Conservation (phyloP, 1,140 invertebrate species). For the Panagrolaimus sp. region DNA sequence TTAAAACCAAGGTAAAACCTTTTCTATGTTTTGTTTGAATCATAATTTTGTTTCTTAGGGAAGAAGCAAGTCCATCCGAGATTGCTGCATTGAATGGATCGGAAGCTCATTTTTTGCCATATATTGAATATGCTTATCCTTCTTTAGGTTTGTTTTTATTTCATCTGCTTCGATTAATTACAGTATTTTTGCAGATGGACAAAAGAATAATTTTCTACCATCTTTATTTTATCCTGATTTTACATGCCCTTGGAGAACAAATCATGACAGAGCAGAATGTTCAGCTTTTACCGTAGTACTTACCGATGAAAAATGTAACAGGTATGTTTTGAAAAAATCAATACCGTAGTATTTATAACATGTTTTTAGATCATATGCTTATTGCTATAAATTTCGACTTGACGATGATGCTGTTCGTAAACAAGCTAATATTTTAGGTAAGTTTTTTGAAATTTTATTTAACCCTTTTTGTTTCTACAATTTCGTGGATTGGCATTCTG, state of each 20-base stretch:
- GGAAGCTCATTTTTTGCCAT: neutral
- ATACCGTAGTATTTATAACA: too few relatives aligned
- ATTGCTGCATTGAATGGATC: neutral
- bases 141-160: neutral
- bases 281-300: neutral
- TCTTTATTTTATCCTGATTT: slow-evolving; percentile 4
- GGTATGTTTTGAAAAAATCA: too few relatives aligned
- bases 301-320: slow-evolving; percentile 10
- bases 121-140: neutral
- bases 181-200: neutral
- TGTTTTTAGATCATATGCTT: neutral
- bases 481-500: neutral
- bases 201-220: neutral
- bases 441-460: neutral
- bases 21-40: too few relatives aligned
- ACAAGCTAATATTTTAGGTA: neutral
- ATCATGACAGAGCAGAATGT: neutral
- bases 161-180: neutral
- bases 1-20: too few relatives aligned
- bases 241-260: neutral
- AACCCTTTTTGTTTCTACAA: neutral
- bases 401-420: neutral
- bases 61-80: neutral
- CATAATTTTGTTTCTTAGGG: neutral
- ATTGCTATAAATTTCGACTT: neutral